Evolutionary conservation across 2,888 invertebrate genomes (phyloP).

Genomic region (Chymomyza amoena): DNA sequence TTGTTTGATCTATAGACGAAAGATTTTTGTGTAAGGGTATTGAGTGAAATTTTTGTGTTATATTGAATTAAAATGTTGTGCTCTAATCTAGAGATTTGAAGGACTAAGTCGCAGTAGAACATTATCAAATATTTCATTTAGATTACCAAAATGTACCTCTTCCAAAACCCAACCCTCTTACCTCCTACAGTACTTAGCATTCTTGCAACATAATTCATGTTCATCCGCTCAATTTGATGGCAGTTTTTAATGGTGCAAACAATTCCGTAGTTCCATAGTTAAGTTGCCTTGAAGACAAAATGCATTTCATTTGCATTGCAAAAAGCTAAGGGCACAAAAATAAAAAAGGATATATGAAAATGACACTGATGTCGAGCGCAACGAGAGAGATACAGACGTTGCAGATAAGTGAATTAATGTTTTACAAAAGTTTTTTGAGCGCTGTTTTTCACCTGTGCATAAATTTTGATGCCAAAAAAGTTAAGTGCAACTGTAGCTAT

Average conservation of each 20-base stretch:
- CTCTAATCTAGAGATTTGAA: too few species aligned
- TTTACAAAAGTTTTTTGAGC: not conserved
- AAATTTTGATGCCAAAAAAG: not conserved
- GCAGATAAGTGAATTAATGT: not conserved
- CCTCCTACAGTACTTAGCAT: not conserved
- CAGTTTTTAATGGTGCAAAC: slow-evolving; percentile 9
- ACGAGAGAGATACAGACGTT: not conserved
- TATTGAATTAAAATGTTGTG: too few species aligned
- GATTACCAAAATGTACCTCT: too few species aligned
- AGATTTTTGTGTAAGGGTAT: too few species aligned
- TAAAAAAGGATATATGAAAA: not conserved
- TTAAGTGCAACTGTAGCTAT: not conserved
- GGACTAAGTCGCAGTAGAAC: too few species aligned
- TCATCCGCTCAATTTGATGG: slow-evolving; percentile 45
- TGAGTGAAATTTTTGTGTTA: too few species aligned
- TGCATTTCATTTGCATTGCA: not conserved
- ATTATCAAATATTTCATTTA: too few species aligned
- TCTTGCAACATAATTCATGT: not conserved
- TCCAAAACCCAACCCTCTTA: too few species aligned
- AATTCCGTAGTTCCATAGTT: not conserved
- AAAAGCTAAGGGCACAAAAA: not conserved
- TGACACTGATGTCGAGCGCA: not conserved
- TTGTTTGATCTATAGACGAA: too few species aligned
- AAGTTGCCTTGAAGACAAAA: not conserved
- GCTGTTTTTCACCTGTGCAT: not conserved